phyloP scores from a whole-genome alignment of 2,113 vertebrate genomes.

The Electrona antarctica region DNA sequence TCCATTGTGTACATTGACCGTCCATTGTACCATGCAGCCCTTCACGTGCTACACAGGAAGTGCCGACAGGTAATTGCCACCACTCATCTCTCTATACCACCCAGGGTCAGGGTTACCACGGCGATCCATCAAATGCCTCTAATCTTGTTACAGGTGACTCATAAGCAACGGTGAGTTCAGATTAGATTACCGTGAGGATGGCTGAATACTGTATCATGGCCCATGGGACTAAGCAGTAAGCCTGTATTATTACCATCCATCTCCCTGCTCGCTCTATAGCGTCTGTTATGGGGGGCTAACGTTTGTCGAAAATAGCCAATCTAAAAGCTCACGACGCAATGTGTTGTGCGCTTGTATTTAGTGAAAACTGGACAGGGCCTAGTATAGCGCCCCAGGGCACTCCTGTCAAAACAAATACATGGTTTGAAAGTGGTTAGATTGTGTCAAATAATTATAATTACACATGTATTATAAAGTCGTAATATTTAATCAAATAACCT shows the following conservation, averaged over 20 bases:
- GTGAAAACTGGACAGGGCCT: no score
- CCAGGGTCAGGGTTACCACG: slow-evolving; percentile 39
- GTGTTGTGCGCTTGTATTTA: no score
- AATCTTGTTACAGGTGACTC: slow-evolving; percentile 60
- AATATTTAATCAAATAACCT: no score
- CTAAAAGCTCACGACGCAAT: no score
- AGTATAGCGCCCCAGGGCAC: no score
- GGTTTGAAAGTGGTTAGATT: no score
- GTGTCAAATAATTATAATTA: no score
- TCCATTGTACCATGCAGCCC: neutral
- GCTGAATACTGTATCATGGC: slow-evolving; percentile 52
- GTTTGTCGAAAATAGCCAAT: no score
- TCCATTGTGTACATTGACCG: neutral
- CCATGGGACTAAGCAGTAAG: slow-evolving; percentile 52
- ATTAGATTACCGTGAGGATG: slow-evolving; percentile 56
- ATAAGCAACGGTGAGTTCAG: slow-evolving; percentile 57
- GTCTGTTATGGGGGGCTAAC: no score
- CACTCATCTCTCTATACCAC: neutral
- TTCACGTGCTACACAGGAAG: slow-evolving; percentile 13
- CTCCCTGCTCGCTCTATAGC: slow-evolving; percentile 17
- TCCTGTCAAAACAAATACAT: no score
- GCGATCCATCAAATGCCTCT: slow-evolving; percentile 50
- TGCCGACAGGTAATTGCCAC: slow-evolving; percentile 44
- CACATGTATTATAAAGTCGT: no score
- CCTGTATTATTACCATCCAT: slow-evolving; percentile 63